Base-by-base conservation (phyloP, 2,797 vertebrate species). In the Scarus forsteni region DNA sequence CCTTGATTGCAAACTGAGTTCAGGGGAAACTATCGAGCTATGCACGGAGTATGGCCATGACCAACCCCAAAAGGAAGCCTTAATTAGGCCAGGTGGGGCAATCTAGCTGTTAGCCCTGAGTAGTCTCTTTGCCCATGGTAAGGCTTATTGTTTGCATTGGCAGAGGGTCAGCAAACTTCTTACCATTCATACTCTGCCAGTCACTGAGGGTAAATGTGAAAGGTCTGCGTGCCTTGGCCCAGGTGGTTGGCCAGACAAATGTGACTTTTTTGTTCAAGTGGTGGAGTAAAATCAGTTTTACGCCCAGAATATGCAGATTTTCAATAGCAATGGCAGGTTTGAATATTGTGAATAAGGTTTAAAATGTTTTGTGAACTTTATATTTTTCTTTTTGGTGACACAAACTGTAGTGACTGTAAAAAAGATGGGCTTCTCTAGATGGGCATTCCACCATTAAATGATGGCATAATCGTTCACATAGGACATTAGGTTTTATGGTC, bases 21-120 rank as follows among this genome's bases (percentile, higher is more conserved):
- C 62, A 73, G 54, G 58, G 59, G 68, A 79, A 84, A 83, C 70
- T 70, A 69, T 68, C 70, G 72, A 60, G 69, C 71, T 75, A 65
- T 84, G 64, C 67, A 48, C 52, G 88, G 71, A 83, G 70, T 86
- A 87, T 91, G 86, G 86, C 85, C 84, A 81, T 44, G 40, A 13
- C 72, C 46, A 38, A 89, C 85, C 84, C 82, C 66, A 39, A 85
- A 88, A 82, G 70, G 67, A 80, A 77, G 60, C 66, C 75, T 83
- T 91, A 93, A 93, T 92, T 89, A 92, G 85, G 77, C 90, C 90
- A 92, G 88, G 91, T 91, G 91, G 91, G 90, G 79, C 70, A 56
- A 78, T 75, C 79, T 71, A 76, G 85, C 68, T 82, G 66, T 89
- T 85, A 80, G 82, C 63, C 75, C 85, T 75, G 81, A 79, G 75